Percentiles rank a stretch among this genome's conserved stretches.
Conservation (phyloP, 2,113 vertebrate genomes). For the Polyodon spathula region DNA sequence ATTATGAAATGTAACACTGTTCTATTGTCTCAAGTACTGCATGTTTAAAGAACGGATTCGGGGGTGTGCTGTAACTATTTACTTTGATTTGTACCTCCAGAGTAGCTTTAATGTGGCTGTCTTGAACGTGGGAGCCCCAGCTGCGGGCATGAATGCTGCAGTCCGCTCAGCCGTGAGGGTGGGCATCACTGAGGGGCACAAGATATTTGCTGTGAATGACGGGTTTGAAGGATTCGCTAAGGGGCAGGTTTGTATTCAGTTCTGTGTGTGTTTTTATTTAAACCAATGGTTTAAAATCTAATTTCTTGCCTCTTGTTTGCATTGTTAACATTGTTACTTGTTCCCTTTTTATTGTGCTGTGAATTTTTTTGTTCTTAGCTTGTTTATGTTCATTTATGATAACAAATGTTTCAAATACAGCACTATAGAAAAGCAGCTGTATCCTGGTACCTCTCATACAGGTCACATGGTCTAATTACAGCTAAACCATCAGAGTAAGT, state of each 20-base stretch:
- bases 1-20: neutral
- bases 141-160: constrained; percentile 90
- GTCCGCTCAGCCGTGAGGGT: constrained; percentile 86
- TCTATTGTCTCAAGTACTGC: neutral
- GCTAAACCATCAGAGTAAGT: too few relatives aligned
- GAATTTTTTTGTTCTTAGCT: too few relatives aligned
- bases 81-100: constrained; percentile 39
- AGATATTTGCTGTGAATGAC: constrained; percentile 83
- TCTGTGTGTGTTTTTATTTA: neutral
- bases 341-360: too few relatives aligned
- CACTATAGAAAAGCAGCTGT: too few relatives aligned
- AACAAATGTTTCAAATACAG: too few relatives aligned
- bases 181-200: constrained; percentile 88
- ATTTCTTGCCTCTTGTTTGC: too few relatives aligned
- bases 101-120: constrained; percentile 74
- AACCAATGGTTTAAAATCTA: too few relatives aligned
- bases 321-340: too few relatives aligned
- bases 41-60: neutral
- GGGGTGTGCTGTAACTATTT: constrained; percentile 5
- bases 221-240: constrained; percentile 88
- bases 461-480: too few relatives aligned
- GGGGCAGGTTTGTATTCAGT: constrained; percentile 69
- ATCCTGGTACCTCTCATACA: too few relatives aligned
- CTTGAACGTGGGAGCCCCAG: constrained; percentile 87
- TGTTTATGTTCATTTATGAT: too few relatives aligned